Conservation (phyloP, 2,888 invertebrate species). For the Cataglyphis altisquamis region DNA sequence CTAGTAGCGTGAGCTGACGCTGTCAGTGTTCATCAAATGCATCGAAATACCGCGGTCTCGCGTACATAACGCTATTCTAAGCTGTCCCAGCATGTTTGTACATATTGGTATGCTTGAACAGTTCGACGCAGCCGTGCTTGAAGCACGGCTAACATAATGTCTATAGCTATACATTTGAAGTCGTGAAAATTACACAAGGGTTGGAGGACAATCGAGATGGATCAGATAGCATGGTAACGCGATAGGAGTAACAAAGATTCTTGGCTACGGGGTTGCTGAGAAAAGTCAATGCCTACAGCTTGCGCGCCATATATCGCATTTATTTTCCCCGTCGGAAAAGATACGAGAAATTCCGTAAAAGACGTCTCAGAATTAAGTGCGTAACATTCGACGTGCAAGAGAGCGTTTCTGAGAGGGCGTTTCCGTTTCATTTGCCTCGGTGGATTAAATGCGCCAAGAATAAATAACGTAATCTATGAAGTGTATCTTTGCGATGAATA, state of each 20-base stretch:
- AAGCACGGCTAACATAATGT: background rate
- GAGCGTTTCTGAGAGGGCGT: slow-evolving; percentile 14
- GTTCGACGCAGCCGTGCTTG: slow-evolving; percentile 14
- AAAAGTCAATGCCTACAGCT: slow-evolving; percentile 28
- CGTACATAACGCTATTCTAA: slow-evolving; percentile 22
- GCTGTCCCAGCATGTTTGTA: slow-evolving; percentile 28
- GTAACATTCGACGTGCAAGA: slow-evolving; percentile 5
- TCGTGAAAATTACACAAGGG: background rate
- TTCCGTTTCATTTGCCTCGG: background rate
- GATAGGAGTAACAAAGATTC: background rate
- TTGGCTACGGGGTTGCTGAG: background rate
- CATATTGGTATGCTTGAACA: background rate
- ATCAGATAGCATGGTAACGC: background rate
- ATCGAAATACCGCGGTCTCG: slow-evolving; percentile 25
- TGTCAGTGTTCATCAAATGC: slow-evolving; percentile 42
- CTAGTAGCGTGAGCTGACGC: background rate
- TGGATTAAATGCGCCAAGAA: slow-evolving; percentile 26
- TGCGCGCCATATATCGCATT: background rate
- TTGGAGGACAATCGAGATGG: background rate
- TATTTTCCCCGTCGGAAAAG: slow-evolving; percentile 13
- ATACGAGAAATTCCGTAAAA: background rate
- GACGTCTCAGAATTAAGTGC: slow-evolving; percentile 19
- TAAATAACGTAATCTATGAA: slow-evolving; percentile 31
- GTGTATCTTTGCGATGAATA: background rate
- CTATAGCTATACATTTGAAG: background rate